phyloP scores from a whole-genome alignment of 2,797 vertebrate genomes.

The Microctenopoma stevenorrisi region DNA sequence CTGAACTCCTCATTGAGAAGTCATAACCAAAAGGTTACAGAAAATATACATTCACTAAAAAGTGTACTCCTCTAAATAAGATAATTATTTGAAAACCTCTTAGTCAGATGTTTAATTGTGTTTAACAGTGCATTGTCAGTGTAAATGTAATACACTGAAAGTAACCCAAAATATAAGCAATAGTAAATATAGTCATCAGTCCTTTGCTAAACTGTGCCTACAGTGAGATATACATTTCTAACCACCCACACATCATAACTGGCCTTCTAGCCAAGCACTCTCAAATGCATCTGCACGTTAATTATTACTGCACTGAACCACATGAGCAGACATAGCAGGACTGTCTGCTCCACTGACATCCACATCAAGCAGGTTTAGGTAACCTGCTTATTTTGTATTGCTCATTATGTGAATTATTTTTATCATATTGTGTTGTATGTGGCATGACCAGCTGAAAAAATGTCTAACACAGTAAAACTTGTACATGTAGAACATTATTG shows the following conservation, averaged over 20 bases:
- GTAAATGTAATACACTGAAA: neutral
- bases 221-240: neutral
- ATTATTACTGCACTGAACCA: neutral
- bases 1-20: neutral
- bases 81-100: too few relatives aligned
- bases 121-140: neutral
- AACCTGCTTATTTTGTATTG: too few relatives aligned
- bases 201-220: neutral
- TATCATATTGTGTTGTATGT: too few relatives aligned
- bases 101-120: too few relatives aligned
- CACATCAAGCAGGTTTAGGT: too few relatives aligned
- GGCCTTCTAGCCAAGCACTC: neutral
- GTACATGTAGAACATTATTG: too few relatives aligned
- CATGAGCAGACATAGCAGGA: conserved; percentile 1
- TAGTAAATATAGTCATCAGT: neutral
- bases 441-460: too few relatives aligned
- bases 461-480: too few relatives aligned
- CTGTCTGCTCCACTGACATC: neutral
- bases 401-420: too few relatives aligned
- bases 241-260: neutral
- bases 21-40: neutral
- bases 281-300: neutral
- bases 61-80: neutral
- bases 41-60: too few relatives aligned
- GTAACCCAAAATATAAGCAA: neutral